These are phyloP conservation scores for Danionella cerebrum DNA, from an alignment of 2,113 vertebrate species.

Conservation along the genomic window DNA sequence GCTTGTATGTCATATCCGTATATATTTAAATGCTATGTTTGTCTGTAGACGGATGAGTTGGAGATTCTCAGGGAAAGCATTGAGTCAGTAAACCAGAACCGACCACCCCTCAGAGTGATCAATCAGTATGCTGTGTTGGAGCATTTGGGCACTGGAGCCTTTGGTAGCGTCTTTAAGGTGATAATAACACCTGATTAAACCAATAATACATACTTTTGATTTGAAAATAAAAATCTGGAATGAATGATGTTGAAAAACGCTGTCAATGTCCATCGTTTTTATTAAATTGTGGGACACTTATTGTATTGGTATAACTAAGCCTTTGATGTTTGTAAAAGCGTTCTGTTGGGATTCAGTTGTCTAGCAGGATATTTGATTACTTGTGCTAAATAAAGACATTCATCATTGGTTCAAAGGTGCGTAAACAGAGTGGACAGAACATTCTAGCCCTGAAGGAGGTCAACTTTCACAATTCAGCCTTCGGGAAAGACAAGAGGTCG, in stretches of 20 bases:
- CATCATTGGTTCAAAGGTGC: conserved; percentile 59
- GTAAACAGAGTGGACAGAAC: conserved; percentile 75
- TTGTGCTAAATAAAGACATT: not conserved
- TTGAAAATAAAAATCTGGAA: no score
- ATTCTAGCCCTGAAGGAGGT: conserved; percentile 86
- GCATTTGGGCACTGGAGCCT: conserved; percentile 81
- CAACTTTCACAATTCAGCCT: conserved; percentile 79
- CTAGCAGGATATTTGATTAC: not conserved
- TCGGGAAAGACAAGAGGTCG: conserved; percentile 83
- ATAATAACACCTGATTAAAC: not conserved
- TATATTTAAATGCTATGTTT: not conserved
- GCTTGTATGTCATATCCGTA: not conserved
- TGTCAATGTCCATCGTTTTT: no score
- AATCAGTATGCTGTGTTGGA: conserved; percentile 78
- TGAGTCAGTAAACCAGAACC: conserved; percentile 77
- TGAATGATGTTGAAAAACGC: no score
- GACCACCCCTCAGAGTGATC: conserved; percentile 72
- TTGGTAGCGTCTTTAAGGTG: conserved; percentile 86
- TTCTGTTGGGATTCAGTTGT: no score
- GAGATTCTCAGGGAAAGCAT: conserved; percentile 73
- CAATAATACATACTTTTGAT: no score
- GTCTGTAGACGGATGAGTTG: conserved; percentile 69
- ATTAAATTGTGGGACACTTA: no score
- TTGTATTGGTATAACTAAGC: no score
- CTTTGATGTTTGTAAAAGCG: no score